These are phyloP conservation scores for Psix sp. DNA, from an alignment of 1,140 invertebrate genomes.

Conservation along the genomic window DNA sequence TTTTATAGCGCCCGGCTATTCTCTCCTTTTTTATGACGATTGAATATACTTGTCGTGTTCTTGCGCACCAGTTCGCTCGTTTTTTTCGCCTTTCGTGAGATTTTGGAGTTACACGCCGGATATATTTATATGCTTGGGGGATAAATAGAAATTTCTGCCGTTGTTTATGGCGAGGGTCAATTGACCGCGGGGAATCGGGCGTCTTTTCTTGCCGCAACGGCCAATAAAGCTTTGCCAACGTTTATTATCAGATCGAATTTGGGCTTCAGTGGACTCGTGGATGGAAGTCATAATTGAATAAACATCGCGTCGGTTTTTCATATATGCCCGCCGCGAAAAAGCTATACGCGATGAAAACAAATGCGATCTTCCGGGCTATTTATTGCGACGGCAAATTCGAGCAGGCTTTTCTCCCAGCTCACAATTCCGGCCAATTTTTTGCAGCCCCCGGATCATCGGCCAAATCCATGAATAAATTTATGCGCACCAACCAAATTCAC, in stretches of 20 bases:
- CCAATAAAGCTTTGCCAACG: slow-evolving; percentile 32
- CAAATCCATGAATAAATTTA: too few relatives aligned
- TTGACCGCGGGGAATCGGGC: slow-evolving; percentile 30
- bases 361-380: slow-evolving; percentile 7
- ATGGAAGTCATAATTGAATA: slow-evolving; percentile 49
- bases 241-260: slow-evolving; percentile 27
- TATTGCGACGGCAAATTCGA: slow-evolving; percentile 17
- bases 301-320: slow-evolving; percentile 11
- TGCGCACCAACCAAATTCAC: too few relatives aligned
- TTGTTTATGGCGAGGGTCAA: slow-evolving; percentile 33
- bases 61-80: slow-evolving; percentile 1
- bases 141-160: slow-evolving; percentile 38
- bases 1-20: slow-evolving; percentile 24
- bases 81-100: background rate
- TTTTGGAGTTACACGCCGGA: slow-evolving; percentile 13
- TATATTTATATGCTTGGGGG: slow-evolving; percentile 8
- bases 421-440: too few relatives aligned
- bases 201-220: slow-evolving; percentile 21
- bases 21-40: slow-evolving; percentile 36
- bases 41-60: slow-evolving; percentile 34
- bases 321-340: too few relatives aligned
- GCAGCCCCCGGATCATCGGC: too few relatives aligned
- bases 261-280: background rate
- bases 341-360: background rate
- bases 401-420: too few relatives aligned